Conservation (phyloP, 2,113 vertebrate genomes). For the Tor tambroides region DNA sequence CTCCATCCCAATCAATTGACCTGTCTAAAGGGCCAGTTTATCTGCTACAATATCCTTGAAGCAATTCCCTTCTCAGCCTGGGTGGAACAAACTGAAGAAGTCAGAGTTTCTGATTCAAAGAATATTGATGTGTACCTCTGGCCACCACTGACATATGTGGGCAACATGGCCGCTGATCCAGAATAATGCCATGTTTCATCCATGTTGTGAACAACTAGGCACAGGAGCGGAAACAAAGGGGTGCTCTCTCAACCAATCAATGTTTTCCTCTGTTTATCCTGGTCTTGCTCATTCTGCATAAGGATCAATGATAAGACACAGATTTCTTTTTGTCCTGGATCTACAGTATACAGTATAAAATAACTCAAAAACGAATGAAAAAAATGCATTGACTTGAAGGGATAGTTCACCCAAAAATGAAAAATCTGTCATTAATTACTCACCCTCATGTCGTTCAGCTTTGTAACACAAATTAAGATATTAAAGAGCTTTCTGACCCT, state of each 20-base stretch:
- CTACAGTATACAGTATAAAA: not conserved
- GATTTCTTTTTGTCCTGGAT: not conserved
- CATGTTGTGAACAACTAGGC: slow-evolving; percentile 27
- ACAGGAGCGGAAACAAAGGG: not conserved
- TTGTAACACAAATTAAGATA: too few relatives aligned
- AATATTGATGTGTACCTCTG: slow-evolving; percentile 60
- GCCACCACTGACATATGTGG: slow-evolving; percentile 56
- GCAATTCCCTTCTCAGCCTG: slow-evolving; percentile 54
- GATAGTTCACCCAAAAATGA: too few relatives aligned
- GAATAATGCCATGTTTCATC: slow-evolving; percentile 40
- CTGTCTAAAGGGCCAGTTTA: slow-evolving; percentile 64
- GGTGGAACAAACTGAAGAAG: slow-evolving; percentile 59
- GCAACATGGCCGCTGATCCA: slow-evolving; percentile 43
- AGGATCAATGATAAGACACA: not conserved
- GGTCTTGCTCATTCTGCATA: not conserved
- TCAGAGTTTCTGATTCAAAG: slow-evolving; percentile 63
- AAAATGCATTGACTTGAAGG: too few relatives aligned
- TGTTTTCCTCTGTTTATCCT: not conserved
- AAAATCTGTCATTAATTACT: too few relatives aligned
- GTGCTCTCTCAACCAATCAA: not conserved
- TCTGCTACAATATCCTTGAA: slow-evolving; percentile 67
- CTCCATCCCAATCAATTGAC: slow-evolving; percentile 64
- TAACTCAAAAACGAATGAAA: not conserved
- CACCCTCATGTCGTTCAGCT: too few relatives aligned
- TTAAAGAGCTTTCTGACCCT: too few relatives aligned